phyloP scores from a whole-genome alignment of 2,797 vertebrate genomes.

The Acipenser ruthenus region DNA sequence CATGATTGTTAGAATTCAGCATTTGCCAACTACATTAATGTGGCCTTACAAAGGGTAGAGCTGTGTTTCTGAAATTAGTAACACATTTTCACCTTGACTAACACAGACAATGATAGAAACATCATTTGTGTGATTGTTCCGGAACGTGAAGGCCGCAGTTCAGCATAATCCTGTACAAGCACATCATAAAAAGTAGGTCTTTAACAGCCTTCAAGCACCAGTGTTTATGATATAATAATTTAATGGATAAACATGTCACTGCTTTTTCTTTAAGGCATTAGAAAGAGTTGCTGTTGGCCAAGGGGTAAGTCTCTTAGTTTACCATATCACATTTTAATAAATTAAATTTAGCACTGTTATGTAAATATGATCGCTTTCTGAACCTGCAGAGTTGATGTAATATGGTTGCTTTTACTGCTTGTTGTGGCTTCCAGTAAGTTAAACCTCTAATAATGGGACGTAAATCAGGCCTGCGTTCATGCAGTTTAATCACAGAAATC shows the following conservation, averaged over 20 bases:
- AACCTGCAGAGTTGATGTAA: slow-evolving; percentile 27
- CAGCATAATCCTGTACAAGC: no score
- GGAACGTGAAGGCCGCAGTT: no score
- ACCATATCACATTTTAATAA: slow-evolving; percentile 38
- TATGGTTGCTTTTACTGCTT: slow-evolving; percentile 18
- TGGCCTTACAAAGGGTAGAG: no score
- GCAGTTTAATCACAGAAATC: not conserved
- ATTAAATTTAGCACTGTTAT: slow-evolving; percentile 38
- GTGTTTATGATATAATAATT: slow-evolving; percentile 44
- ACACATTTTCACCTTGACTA: no score
- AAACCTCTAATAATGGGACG: not conserved
- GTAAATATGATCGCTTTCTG: slow-evolving; percentile 47
- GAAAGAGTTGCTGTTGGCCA: slow-evolving; percentile 65
- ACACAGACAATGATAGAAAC: no score
- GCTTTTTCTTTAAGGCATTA: slow-evolving; percentile 55
- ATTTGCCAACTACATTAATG: no score
- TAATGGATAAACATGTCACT: slow-evolving; percentile 44
- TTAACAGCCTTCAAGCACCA: slow-evolving; percentile 10
- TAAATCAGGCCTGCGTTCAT: not conserved
- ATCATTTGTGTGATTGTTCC: no score
- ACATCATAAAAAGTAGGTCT: not conserved
- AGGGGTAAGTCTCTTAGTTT: slow-evolving; percentile 63
- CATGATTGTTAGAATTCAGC: no score
- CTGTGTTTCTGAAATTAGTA: no score
- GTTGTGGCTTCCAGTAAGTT: slow-evolving; percentile 48